phyloP scores from a whole-genome alignment of 2,888 invertebrate genomes.

The Drosophila lutescens region DNA sequence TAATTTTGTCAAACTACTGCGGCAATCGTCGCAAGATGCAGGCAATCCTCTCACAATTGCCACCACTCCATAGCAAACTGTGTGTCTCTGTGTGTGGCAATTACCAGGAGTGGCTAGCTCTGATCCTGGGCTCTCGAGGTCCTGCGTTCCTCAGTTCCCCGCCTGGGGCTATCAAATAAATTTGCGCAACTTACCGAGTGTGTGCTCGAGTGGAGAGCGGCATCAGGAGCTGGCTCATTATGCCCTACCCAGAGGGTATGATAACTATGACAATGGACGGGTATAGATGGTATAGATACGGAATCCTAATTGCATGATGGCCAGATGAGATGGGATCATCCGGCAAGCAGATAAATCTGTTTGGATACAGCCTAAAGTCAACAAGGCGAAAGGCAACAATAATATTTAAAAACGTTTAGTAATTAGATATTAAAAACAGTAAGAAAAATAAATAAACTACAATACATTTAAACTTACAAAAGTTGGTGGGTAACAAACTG shows the following conservation, averaged over 20 bases:
- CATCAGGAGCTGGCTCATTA: conserved; percentile 41
- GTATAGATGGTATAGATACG: conserved; percentile 1
- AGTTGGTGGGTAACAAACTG: too few relatives aligned
- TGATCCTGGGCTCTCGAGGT: conserved; percentile 25
- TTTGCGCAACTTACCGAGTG: conserved; percentile 47
- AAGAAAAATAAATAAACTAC: too few relatives aligned
- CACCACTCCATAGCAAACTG: conserved; percentile 17
- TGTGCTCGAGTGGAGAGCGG: conserved; percentile 42
- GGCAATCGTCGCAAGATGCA: conserved; percentile 43
- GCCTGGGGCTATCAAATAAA: conserved; percentile 50
- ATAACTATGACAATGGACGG: conserved; percentile 35
- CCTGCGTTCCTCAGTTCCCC: conserved; percentile 8
- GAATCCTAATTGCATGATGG: conserved; percentile 26
- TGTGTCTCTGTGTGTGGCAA: conserved; percentile 54
- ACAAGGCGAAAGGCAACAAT: too few relatives aligned
- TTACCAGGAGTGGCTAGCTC: conserved; percentile 68
- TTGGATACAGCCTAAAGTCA: not conserved
- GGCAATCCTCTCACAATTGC: conserved; percentile 46
- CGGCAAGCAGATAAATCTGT: not conserved
- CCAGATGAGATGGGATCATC: conserved; percentile 9
- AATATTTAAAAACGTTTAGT: too few relatives aligned
- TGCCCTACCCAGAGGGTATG: conserved; percentile 39
- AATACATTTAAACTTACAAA: too few relatives aligned
- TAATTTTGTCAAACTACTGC: conserved; percentile 75
- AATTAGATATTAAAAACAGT: too few relatives aligned